Evolutionary conservation across 2,113 vertebrate species (phyloP).

Genomic region (Nannobrachium achirus): DNA sequence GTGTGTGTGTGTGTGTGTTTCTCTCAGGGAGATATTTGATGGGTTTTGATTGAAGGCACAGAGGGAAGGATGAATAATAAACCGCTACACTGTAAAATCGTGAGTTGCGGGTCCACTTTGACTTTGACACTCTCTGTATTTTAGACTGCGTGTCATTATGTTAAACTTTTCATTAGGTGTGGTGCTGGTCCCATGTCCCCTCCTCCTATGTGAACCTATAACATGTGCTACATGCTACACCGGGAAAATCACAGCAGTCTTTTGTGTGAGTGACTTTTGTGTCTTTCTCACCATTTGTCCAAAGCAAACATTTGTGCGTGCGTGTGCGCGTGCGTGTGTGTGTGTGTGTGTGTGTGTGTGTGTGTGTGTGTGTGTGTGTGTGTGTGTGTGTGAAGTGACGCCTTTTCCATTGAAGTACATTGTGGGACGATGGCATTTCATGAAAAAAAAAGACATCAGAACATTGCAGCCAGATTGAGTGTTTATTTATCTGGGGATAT

Average conservation of each 20-base stretch:
- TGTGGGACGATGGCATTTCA: constrained; percentile 45
- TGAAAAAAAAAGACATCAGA: constrained; percentile 53
- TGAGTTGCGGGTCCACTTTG: not conserved
- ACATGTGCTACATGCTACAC: constrained; percentile 2
- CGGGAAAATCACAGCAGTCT: constrained; percentile 18
- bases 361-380: constrained; percentile 11
- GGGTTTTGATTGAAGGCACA: constrained; percentile 66
- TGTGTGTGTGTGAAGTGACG: constrained; percentile 17
- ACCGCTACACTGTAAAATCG: not conserved
- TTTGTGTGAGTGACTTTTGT: not conserved
- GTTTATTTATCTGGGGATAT: constrained; percentile 75
- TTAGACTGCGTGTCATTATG: constrained; percentile 14
- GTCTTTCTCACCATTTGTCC: constrained; percentile 39
- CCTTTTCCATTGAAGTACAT: constrained; percentile 32
- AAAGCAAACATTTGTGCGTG: constrained; percentile 57
- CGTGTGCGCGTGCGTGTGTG: constrained; percentile 11
- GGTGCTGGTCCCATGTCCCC: constrained; percentile 37
- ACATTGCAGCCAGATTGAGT: constrained; percentile 55
- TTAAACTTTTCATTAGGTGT: constrained; percentile 22
- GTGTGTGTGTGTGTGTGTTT: not conserved
- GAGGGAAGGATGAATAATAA: constrained; percentile 37
- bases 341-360: constrained; percentile 13
- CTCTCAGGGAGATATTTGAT: constrained; percentile 57
- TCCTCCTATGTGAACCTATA: constrained; percentile 21
- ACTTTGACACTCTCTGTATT: constrained; percentile 27